A percentile compares a stretch with the other conserved stretches of the same genome.
These are phyloP conservation scores for Eonycteris spelaea DNA, from an alignment of 2,113 vertebrate species.

Conservation along the genomic window DNA sequence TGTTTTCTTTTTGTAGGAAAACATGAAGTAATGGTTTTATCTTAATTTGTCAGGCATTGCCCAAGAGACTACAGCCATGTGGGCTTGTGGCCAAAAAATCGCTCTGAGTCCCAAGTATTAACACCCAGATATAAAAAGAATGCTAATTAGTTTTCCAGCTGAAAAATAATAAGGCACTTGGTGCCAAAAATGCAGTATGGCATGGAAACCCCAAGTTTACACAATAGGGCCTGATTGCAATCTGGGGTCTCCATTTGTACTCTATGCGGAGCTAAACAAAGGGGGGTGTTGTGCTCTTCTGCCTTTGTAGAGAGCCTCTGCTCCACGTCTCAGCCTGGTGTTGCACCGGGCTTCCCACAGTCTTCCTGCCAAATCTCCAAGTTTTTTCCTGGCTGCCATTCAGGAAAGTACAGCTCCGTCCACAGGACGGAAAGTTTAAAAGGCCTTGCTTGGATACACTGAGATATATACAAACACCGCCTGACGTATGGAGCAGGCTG, in stretches of 20 bases:
- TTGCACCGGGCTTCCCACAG: conserved; percentile 92
- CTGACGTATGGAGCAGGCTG: conserved; percentile 81
- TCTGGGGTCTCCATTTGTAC: conserved; percentile 81
- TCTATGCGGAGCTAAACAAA: conserved; percentile 82
- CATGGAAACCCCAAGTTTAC: conserved; percentile 83
- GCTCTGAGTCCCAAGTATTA: conserved; percentile 79
- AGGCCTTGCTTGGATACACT: conserved; percentile 94
- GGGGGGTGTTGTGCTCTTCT: conserved; percentile 83
- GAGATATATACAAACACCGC: conserved; percentile 90
- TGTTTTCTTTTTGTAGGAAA: conserved; percentile 88
- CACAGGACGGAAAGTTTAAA: conserved; percentile 94
- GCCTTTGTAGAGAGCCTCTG: conserved; percentile 86
- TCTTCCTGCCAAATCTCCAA: conserved; percentile 90
- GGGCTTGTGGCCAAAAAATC: conserved; percentile 80
- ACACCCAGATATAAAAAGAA: conserved; percentile 83
- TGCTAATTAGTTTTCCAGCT: conserved; percentile 87
- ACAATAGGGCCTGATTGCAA: conserved; percentile 83
- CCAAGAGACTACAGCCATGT: conserved; percentile 80
- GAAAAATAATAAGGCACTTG: conserved; percentile 80
- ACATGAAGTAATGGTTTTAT: conserved; percentile 91
- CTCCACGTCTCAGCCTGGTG: conserved; percentile 82
- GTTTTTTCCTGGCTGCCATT: conserved; percentile 96
- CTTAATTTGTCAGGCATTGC: conserved; percentile 89
- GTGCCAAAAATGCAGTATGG: conserved; percentile 80
- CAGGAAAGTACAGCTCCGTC: conserved; percentile 96